Evolutionary conservation across 2,797 vertebrate genomes (phyloP).

Genomic region (Phalloptychus januarius): DNA sequence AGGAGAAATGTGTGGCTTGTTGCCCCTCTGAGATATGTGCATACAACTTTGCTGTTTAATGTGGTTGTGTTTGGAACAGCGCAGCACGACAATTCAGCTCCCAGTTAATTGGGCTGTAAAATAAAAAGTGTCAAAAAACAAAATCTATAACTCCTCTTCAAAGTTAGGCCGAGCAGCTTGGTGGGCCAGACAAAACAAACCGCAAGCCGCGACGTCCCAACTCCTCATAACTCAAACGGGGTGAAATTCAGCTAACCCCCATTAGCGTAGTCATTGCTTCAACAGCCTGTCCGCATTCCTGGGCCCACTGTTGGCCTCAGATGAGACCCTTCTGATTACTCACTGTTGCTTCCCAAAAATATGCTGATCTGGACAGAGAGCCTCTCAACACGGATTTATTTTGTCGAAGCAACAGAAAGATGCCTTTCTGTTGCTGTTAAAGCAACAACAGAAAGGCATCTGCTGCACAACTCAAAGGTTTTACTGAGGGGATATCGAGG

Average conservation of each 20-base stretch:
- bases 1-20: constrained; percentile 59
- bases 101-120: constrained; percentile 80
- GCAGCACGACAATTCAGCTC: constrained; percentile 81
- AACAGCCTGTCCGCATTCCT: constrained; percentile 77
- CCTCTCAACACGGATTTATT: constrained; percentile 48
- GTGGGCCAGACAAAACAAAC: constrained; percentile 93
- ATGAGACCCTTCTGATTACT: constrained; percentile 81
- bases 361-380: constrained; percentile 68
- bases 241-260: constrained; percentile 80
- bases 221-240: constrained; percentile 83
- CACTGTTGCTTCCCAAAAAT: constrained; percentile 65
- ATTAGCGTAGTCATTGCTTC: constrained; percentile 76
- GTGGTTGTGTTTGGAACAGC: constrained; percentile 71
- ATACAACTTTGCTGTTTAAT: constrained; percentile 57
- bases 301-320: constrained; percentile 68
- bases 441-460: neutral
- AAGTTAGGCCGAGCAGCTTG: constrained; percentile 74
- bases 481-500: constrained; percentile 11
- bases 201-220: constrained; percentile 77
- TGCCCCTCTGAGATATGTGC: constrained; percentile 51
- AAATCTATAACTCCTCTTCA: constrained; percentile 81
- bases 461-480: constrained; percentile 11
- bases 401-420: constrained; percentile 24
- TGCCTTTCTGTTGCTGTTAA: too few species aligned
- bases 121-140: constrained; percentile 80